These are phyloP conservation scores for Mythimna lalbum DNA, from an alignment of 2,888 invertebrate genomes.

Conservation along the genomic window DNA sequence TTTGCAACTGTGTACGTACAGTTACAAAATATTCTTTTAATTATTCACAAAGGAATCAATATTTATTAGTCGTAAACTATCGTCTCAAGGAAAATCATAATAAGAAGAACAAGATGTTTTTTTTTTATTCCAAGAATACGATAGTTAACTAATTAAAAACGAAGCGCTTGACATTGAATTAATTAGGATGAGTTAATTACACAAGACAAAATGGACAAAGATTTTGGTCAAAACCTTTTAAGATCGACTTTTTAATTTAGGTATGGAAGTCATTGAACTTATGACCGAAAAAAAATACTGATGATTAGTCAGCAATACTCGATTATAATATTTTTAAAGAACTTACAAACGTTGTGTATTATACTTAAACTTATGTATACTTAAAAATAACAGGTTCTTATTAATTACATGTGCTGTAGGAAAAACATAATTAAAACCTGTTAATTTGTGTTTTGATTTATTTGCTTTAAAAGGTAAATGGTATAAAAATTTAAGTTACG, in stretches of 20 bases:
- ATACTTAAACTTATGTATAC: too few relatives aligned
- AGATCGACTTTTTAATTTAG: neutral
- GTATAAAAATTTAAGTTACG: neutral
- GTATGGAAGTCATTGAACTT: neutral
- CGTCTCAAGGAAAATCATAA: constrained; percentile 23
- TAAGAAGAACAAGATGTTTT: constrained; percentile 23
- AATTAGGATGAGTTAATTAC: neutral
- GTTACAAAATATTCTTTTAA: neutral
- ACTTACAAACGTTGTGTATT: too few relatives aligned
- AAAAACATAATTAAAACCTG: too few relatives aligned
- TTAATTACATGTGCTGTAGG: too few relatives aligned
- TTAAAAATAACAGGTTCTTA: neutral
- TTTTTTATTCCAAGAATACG: constrained; percentile 33
- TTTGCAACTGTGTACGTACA: too few relatives aligned
- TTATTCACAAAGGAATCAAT: neutral
- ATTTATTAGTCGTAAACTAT: constrained; percentile 2
- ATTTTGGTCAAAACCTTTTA: neutral
- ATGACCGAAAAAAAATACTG: neutral
- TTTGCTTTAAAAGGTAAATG: neutral
- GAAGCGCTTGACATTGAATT: constrained; percentile 12
- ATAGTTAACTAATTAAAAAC: constrained; percentile 17
- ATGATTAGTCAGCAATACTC: neutral
- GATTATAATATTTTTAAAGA: neutral
- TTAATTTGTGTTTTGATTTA: neutral
- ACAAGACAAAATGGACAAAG: too few relatives aligned